These are phyloP conservation scores for Zaprionus kolodkinae DNA, from an alignment of 1,140 invertebrate species.

Conservation along the genomic window DNA sequence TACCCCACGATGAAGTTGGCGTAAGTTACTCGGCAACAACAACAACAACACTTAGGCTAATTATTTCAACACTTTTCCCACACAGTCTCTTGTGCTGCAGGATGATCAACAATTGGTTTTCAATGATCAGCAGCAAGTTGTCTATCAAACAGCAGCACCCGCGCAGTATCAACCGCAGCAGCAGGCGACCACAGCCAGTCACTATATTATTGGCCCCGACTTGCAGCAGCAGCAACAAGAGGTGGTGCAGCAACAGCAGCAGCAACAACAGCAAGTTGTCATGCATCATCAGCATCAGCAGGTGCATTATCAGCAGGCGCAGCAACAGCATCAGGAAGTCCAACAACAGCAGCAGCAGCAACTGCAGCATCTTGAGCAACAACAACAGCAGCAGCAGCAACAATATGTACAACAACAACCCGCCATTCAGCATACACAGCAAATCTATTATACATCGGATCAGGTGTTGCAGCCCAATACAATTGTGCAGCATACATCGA, in stretches of 20 bases:
- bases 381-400: slow-evolving; percentile 64
- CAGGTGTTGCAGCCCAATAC: slow-evolving; percentile 68
- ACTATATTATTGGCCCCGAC: slow-evolving; percentile 75
- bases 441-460: slow-evolving; percentile 77
- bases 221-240: slow-evolving; percentile 70
- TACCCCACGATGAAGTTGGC: slow-evolving; percentile 74
- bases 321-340: slow-evolving; percentile 52
- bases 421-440: slow-evolving; percentile 70
- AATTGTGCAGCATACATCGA: slow-evolving; percentile 68
- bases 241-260: slow-evolving; percentile 64
- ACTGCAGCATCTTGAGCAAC: slow-evolving; percentile 59
- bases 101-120: slow-evolving; percentile 77
- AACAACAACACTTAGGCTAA: slow-evolving; percentile 23
- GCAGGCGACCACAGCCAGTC: slow-evolving; percentile 59
- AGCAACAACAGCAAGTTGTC: slow-evolving; percentile 62
- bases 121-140: slow-evolving; percentile 80
- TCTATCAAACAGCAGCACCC: slow-evolving; percentile 73
- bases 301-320: slow-evolving; percentile 62
- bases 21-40: slow-evolving; percentile 56
- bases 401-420: slow-evolving; percentile 71
- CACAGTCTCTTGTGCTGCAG: slow-evolving; percentile 66
- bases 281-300: slow-evolving; percentile 70
- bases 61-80: background rate
- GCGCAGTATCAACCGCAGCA: slow-evolving; percentile 69
- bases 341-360: slow-evolving; percentile 59